Evolutionary conservation across 2,113 vertebrate genomes (phyloP).

Genomic region (Stegostoma tigrinum): DNA sequence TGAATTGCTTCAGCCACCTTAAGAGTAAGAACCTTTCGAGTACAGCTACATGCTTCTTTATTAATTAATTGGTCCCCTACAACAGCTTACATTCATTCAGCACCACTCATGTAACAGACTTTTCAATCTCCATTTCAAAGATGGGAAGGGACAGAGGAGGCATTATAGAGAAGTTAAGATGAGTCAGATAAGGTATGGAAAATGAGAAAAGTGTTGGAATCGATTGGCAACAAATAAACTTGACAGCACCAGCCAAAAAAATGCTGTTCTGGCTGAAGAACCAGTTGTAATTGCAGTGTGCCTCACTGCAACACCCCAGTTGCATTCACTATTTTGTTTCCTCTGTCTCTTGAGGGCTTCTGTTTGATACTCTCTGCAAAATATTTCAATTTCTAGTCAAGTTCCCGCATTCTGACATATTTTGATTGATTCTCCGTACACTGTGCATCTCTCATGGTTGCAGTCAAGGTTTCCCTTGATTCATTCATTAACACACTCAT

Average conservation of each 20-base stretch:
- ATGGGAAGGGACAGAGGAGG: background rate
- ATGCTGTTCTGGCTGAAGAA: background rate
- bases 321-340: background rate
- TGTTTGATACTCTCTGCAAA: background rate
- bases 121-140: background rate
- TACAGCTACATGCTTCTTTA: background rate
- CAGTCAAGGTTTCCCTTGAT: background rate
- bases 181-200: background rate
- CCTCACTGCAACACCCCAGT: background rate
- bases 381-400: background rate
- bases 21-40: background rate
- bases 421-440: background rate
- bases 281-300: background rate
- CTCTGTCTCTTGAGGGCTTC: too few relatives aligned
- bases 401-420: background rate
- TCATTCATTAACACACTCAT: too few relatives aligned
- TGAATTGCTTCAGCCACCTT: background rate
- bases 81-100: background rate
- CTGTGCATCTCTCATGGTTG: background rate
- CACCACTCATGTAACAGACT: background rate
- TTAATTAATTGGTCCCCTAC: background rate
- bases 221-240: background rate
- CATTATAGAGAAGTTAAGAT: background rate
- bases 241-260: background rate
- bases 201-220: background rate